phyloP scores from a whole-genome alignment of 2,797 vertebrate species.

The Semotilus atromaculatus region DNA sequence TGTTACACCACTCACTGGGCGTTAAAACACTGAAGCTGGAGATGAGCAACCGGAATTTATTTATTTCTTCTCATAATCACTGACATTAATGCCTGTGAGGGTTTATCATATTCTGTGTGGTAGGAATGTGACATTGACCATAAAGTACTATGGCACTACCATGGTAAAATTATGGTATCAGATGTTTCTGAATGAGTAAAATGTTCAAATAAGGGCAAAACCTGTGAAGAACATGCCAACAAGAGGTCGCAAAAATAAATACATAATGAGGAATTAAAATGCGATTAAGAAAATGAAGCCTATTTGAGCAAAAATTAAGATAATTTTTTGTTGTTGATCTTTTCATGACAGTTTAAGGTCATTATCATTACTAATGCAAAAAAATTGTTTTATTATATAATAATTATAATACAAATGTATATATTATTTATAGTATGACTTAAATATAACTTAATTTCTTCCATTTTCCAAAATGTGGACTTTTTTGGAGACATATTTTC shows the following conservation, averaged over 20 bases:
- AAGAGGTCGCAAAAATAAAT: neutral
- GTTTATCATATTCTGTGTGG: neutral
- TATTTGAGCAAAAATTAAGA: neutral
- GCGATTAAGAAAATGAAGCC: neutral
- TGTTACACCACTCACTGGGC: neutral
- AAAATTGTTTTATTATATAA: too few relatives aligned
- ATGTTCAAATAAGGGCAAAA: neutral
- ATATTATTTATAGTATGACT: neutral
- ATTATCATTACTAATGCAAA: neutral
- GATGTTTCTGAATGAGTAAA: neutral
- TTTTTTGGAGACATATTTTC: too few relatives aligned
- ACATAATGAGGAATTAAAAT: neutral
- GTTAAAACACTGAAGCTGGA: neutral
- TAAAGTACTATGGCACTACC: neutral
- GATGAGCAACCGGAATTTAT: neutral
- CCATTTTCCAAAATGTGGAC: neutral
- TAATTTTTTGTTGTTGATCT: neutral
- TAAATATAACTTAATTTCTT: neutral
- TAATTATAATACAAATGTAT: neutral
- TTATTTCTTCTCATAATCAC: neutral
- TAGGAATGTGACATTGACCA: neutral
- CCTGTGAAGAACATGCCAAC: neutral
- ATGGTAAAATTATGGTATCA: neutral
- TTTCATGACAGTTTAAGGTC: neutral
- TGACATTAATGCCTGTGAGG: neutral